Evolutionary conservation across 2,797 vertebrate genomes (phyloP).

Genomic region (Pterois miles): DNA sequence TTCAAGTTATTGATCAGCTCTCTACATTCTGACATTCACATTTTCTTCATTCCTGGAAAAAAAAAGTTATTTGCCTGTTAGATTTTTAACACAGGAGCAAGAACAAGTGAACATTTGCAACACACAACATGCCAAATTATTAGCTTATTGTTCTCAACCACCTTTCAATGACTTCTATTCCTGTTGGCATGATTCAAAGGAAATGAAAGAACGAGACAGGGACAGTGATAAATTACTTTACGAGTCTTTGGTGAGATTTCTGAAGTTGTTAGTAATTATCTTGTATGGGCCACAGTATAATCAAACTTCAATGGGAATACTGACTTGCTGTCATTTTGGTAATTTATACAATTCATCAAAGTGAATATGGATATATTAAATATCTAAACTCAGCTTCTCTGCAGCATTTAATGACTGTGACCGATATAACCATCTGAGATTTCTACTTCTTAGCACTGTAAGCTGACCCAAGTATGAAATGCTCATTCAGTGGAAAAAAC

Average conservation of each 20-base stretch:
- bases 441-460: not conserved
- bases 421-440: not conserved
- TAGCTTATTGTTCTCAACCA: not conserved
- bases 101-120: slow-evolving; percentile 17
- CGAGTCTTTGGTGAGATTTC: slow-evolving; percentile 42
- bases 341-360: slow-evolving; percentile 11
- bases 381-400: not conserved
- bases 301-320: not conserved
- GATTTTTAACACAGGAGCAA: not conserved
- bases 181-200: not conserved
- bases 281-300: not conserved
- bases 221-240: not conserved
- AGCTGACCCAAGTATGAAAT: not conserved
- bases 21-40: slow-evolving; percentile 35
- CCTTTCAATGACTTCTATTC: not conserved
- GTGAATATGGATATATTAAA: slow-evolving; percentile 1
- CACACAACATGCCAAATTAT: slow-evolving; percentile 15
- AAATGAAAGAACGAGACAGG: not conserved
- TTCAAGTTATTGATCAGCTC: slow-evolving; percentile 45
- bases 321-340: slow-evolving; percentile 5
- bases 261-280: not conserved
- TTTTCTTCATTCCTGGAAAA: slow-evolving; percentile 7
- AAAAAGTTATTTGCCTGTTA: not conserved
- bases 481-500: slow-evolving; percentile 1
- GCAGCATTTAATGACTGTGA: not conserved